Evolutionary conservation across 2,797 vertebrate genomes (phyloP).

Genomic region (Cuculus canorus): DNA sequence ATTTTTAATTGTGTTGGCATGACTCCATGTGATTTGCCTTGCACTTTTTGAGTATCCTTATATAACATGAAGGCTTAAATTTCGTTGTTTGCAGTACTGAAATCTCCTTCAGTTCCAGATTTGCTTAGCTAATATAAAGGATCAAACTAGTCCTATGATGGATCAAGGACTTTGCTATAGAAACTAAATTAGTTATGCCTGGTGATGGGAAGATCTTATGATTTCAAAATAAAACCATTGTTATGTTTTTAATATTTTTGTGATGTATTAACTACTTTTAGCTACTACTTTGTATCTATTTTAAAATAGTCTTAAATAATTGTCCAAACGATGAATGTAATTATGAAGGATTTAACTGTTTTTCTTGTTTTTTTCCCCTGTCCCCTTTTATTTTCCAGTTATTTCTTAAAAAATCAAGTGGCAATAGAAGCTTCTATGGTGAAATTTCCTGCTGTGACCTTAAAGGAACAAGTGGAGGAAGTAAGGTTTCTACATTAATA

Average conservation of each 20-base stretch:
- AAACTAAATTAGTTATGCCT: not conserved
- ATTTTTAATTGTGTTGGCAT: not conserved
- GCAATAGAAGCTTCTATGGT: conserved; percentile 80
- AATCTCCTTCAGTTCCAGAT: not conserved
- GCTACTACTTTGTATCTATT: not conserved
- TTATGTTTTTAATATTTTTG: not conserved
- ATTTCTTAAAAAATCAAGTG: conserved; percentile 78
- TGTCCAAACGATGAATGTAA: not conserved
- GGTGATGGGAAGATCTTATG: not conserved
- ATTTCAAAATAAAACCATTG: not conserved
- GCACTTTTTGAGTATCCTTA: not conserved
- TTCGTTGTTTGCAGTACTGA: not conserved
- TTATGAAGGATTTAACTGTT: not conserved
- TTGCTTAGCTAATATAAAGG: not conserved
- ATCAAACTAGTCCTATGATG: not conserved
- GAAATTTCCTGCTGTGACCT: conserved; percentile 72
- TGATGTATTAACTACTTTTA: not conserved
- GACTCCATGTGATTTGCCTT: not conserved
- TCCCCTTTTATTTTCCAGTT: conserved; percentile 77
- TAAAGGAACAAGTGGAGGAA: conserved; percentile 55
- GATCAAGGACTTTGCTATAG: not conserved
- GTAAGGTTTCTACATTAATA: conserved; percentile 58
- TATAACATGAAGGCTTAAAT: not conserved
- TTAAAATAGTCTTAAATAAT: not conserved
- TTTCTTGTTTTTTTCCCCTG: not conserved